Evolutionary conservation across 2,888 invertebrate species (phyloP).

Genomic region (Ichneumon xanthorius): DNA sequence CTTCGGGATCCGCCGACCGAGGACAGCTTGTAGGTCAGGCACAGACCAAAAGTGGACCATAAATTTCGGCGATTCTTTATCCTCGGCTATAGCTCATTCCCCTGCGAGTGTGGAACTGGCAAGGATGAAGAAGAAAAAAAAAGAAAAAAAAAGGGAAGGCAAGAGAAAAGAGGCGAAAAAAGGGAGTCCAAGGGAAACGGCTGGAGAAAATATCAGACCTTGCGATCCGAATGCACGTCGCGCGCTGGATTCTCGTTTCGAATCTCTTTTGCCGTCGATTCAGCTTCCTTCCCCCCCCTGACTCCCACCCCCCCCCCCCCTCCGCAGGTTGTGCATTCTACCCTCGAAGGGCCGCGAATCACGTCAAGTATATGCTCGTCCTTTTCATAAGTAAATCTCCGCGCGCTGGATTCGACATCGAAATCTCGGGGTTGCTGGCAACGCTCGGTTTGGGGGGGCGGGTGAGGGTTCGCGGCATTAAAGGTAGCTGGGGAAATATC

Average conservation of each 20-base stretch:
- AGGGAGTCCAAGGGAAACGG: neutral
- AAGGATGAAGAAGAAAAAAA: slow-evolving; percentile 2
- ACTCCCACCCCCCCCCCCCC: neutral
- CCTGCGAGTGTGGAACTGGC: neutral
- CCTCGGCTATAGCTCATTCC: slow-evolving; percentile 22
- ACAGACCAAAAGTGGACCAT: slow-evolving; percentile 35
- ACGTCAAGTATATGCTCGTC: slow-evolving; percentile 7
- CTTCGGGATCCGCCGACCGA: slow-evolving; percentile 13
- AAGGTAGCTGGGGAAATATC: slow-evolving; percentile 3
- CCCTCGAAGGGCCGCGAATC: slow-evolving; percentile 2
- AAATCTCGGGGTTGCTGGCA: neutral
- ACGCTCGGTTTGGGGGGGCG: neutral
- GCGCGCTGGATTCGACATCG: neutral
- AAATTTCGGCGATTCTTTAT: slow-evolving; percentile 44
- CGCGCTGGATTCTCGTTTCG: slow-evolving; percentile 1
- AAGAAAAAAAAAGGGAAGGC: too few relatives aligned
- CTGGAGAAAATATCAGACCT: slow-evolving; percentile 28
- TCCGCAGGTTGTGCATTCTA: neutral
- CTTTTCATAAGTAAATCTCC: slow-evolving; percentile 36
- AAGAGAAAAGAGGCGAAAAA: neutral
- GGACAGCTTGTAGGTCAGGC: slow-evolving; percentile 20
- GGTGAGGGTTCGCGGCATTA: neutral
- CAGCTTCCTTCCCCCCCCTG: neutral
- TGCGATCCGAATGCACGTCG: slow-evolving; percentile 24
- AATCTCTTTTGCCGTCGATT: slow-evolving; percentile 9